These are phyloP conservation scores for Vipera ursinii DNA, from an alignment of 2,797 vertebrate species.

Conservation along the genomic window DNA sequence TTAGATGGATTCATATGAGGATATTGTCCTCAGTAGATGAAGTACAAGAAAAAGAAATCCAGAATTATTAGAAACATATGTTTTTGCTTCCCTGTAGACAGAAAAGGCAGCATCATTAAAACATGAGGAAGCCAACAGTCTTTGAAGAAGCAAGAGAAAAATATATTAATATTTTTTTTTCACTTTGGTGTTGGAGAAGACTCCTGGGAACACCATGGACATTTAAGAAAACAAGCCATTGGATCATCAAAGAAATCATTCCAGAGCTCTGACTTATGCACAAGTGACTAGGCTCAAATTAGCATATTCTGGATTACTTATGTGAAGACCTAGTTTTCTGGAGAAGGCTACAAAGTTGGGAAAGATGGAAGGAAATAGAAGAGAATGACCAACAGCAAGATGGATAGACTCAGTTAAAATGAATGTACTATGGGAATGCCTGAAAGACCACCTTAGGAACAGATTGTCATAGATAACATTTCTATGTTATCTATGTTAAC, in stretches of 20 bases:
- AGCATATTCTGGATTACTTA: not conserved
- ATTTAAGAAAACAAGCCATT: not conserved
- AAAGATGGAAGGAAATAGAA: not conserved
- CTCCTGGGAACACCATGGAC: not conserved
- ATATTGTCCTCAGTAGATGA: not conserved
- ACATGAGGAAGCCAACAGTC: not conserved
- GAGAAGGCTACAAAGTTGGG: not conserved
- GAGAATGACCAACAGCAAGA: not conserved
- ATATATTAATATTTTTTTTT: not conserved
- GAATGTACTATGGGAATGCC: not conserved
- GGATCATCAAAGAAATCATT: not conserved
- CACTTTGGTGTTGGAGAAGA: not conserved
- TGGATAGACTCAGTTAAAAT: not conserved
- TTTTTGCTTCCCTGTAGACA: not conserved
- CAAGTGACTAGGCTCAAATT: not conserved
- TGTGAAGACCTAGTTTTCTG: not conserved
- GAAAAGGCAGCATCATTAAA: not conserved
- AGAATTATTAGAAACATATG: not conserved
- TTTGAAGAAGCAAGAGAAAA: not conserved
- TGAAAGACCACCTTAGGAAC: not conserved
- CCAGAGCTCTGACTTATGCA: not conserved
- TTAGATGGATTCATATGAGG: not conserved
- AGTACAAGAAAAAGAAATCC: not conserved
- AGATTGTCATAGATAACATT: not conserved
- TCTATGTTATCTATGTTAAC: not conserved